Percentiles rank a stretch among this genome's conserved stretches.
Conservation (phyloP, 2,888 invertebrate species). For the Hydropsyche betteni region DNA sequence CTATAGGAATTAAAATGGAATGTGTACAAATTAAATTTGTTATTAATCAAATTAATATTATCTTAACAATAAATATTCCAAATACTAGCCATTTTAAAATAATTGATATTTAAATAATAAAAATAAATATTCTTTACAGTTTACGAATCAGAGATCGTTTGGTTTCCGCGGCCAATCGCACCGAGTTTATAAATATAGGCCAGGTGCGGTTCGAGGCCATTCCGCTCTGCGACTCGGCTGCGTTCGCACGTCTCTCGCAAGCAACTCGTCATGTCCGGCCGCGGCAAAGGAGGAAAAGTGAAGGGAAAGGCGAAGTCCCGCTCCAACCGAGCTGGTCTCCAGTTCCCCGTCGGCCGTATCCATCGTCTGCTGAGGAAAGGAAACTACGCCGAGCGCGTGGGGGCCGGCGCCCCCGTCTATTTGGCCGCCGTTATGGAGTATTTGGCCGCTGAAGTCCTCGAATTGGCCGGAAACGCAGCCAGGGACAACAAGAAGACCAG, state of each 20-base stretch:
- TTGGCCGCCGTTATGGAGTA: conserved; percentile 58
- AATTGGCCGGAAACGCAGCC: conserved; percentile 74
- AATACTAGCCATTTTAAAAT: too few species aligned
- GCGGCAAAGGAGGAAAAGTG: conserved; percentile 57
- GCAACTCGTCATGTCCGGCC: conserved; percentile 50
- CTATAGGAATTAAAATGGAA: too few species aligned
- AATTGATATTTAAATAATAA: too few species aligned
- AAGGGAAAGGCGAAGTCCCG: conserved; percentile 62
- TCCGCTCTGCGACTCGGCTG: not conserved
- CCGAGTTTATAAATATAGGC: not conserved
- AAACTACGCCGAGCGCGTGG: conserved; percentile 70
- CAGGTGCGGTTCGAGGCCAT: not conserved
- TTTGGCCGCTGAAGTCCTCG: conserved; percentile 72
- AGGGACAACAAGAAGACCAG: conserved; percentile 75
- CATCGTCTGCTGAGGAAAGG: conserved; percentile 68
- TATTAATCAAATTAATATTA: too few species aligned
- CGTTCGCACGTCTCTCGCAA: not conserved
- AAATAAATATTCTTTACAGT: too few species aligned
- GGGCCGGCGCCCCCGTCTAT: conserved; percentile 66
- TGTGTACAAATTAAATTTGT: too few species aligned
- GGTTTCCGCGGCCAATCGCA: too few species aligned
- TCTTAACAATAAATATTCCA: too few species aligned
- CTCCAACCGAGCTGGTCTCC: conserved; percentile 68
- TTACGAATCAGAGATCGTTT: too few species aligned
- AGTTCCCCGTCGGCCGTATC: conserved; percentile 59